Percentiles rank a stretch among this genome's conserved stretches.
Conservation (phyloP, 1,140 invertebrate species). For the Mycetomoellerius zeteki region DNA sequence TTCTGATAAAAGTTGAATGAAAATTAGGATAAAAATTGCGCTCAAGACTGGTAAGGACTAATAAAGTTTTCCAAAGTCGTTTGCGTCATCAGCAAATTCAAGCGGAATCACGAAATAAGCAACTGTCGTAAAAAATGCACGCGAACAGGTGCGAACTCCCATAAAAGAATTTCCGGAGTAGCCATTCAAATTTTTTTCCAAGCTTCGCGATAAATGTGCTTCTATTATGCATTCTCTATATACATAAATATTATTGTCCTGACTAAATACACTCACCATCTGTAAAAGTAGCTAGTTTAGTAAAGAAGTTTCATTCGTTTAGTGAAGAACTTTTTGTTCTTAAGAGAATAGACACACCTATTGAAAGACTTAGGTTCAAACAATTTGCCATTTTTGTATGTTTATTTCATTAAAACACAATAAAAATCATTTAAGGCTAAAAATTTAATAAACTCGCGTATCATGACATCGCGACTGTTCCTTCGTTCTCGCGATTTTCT, state of each 20-base stretch:
- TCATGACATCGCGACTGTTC: background rate
- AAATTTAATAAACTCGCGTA: background rate
- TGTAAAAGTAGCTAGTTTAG: background rate
- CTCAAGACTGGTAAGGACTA: background rate
- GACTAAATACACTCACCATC: background rate
- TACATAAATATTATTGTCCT: conserved; percentile 12
- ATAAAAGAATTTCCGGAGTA: conserved; percentile 47
- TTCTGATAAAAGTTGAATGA: background rate
- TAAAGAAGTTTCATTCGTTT: conserved; percentile 7
- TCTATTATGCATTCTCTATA: conserved; percentile 15
- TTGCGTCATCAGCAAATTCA: conserved; percentile 43
- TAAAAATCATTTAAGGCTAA: background rate
- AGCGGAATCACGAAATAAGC: conserved; percentile 45
- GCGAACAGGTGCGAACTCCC: conserved; percentile 33
- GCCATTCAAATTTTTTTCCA: conserved; percentile 42
- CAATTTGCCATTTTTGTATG: background rate
- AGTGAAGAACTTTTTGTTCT: background rate
- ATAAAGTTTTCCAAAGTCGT: conserved; percentile 22
- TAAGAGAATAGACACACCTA: background rate
- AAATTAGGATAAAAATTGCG: conserved; percentile 19
- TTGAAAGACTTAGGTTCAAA: background rate
- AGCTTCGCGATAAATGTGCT: conserved; percentile 39
- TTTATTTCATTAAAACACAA: background rate
- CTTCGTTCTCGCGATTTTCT: background rate
- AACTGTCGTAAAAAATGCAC: conserved; percentile 57